These are phyloP conservation scores for Epistrophe grossulariae DNA, from an alignment of 2,888 invertebrate genomes.

Conservation along the genomic window DNA sequence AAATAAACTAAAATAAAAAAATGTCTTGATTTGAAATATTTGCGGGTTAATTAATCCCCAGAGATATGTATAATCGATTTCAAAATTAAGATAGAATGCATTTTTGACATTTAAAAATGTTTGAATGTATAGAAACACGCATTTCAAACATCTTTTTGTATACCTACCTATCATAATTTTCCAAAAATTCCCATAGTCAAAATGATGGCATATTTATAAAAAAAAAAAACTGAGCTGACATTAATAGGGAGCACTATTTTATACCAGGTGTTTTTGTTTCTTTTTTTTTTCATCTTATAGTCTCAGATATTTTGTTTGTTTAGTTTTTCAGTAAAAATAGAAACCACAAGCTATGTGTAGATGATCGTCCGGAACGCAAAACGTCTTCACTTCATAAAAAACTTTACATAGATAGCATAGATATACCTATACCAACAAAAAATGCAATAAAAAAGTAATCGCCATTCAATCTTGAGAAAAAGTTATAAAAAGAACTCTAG, in stretches of 20 bases:
- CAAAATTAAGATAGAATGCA: slow-evolving; percentile 1
- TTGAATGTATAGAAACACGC: background rate
- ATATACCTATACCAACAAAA: background rate
- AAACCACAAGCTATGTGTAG: slow-evolving; percentile 36
- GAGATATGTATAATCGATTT: background rate
- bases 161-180: slow-evolving; percentile 5
- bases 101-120: background rate
- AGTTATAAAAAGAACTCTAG: slow-evolving; percentile 36
- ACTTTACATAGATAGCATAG: slow-evolving; percentile 9
- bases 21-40: slow-evolving; percentile 8
- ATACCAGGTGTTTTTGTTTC: slow-evolving; percentile 37
- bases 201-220: background rate
- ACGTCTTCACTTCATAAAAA: slow-evolving; percentile 54
- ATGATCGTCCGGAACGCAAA: slow-evolving; percentile 35
- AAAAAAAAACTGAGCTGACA: slow-evolving; percentile 54
- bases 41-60: slow-evolving; percentile 18
- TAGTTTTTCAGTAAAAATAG: slow-evolving; percentile 21
- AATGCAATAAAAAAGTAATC: slow-evolving; percentile 63
- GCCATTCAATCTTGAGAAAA: slow-evolving; percentile 65
- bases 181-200: background rate
- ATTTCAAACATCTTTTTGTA: background rate
- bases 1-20: background rate
- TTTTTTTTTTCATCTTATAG: background rate
- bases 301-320: background rate
- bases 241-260: slow-evolving; percentile 34